Evolutionary conservation across 2,113 vertebrate genomes (phyloP).

Genomic region (Python bivittatus): DNA sequence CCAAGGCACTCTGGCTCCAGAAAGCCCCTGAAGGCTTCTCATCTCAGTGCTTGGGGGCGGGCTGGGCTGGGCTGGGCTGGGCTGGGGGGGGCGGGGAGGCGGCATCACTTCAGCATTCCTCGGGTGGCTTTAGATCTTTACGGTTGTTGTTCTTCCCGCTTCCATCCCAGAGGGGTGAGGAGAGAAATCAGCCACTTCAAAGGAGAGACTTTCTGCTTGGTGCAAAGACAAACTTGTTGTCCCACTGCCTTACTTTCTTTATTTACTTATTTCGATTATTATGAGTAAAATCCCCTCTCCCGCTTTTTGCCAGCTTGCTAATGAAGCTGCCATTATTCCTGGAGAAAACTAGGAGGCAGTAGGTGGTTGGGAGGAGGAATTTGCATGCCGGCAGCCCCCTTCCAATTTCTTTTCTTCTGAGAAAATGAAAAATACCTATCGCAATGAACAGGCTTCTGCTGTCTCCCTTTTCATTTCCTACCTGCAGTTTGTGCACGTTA

Average conservation of each 20-base stretch:
- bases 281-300: neutral
- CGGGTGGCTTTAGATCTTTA: slow-evolving; percentile 61
- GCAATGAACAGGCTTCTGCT: slow-evolving; percentile 5
- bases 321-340: slow-evolving; percentile 57
- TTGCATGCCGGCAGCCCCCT: slow-evolving; percentile 24
- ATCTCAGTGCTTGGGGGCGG: slow-evolving; percentile 44
- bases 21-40: slow-evolving; percentile 4
- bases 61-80: too few species aligned
- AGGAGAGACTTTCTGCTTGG: slow-evolving; percentile 60
- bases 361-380: slow-evolving; percentile 31
- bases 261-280: slow-evolving; percentile 28
- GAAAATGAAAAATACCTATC: slow-evolving; percentile 36
- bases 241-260: slow-evolving; percentile 21
- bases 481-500: slow-evolving; percentile 18
- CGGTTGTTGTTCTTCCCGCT: slow-evolving; percentile 55
- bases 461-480: neutral
- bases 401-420: slow-evolving; percentile 52
- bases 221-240: slow-evolving; percentile 37
- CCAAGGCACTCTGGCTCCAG: neutral
- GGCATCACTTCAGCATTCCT: slow-evolving; percentile 65
- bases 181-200: slow-evolving; percentile 62
- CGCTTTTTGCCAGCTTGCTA: slow-evolving; percentile 32
- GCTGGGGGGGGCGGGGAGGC: slow-evolving; percentile 48
- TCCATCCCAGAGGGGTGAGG: slow-evolving; percentile 51
- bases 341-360: slow-evolving; percentile 37